Base-by-base conservation (phyloP, 2,113 vertebrate species). In the Brachirus orientalis region DNA sequence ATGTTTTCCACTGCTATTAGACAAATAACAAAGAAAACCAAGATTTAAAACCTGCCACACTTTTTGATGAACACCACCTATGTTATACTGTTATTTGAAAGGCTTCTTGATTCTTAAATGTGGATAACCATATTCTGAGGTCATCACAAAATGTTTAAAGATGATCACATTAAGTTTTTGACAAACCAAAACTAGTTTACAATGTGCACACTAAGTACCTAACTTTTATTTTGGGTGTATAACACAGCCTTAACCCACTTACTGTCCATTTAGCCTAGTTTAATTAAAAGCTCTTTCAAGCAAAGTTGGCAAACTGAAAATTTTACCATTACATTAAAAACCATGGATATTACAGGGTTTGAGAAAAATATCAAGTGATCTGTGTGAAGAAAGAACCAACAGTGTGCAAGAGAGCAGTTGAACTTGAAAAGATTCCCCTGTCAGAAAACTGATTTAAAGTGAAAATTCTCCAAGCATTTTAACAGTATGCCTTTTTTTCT, bases 191-290 rank as follows among this genome's bases (percentile, higher is more conserved):
- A 11, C 17, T 4, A 12, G 18, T 9, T 20, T 17, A 8, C 5
- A 22, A 6, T 18, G 11, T 28, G 18, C 16, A n/a, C n/a, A n/a
- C n/a, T n/a, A n/a, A n/a, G n/a, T n/a, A n/a, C n/a, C n/a, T n/a
- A 22, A 46, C 12, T 28, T n/a, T 35, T 35, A 35, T 35, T 36
- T 14, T 51, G 38, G 51, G 16, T 46, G 18, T 3, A 0, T 57
- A 36, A 22, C 22, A 50, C 44, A 56, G 55, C n/a, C 64, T 20
- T 2, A 46, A 38, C 16, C 54, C 1, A 64, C 57, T 72, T 52
- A 53, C 41, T 43, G 55, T 57, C 69, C n/a, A 72, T 83, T 74
- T 63, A 4, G 19, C 35, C 47, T 59, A 65, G 72, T 84, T 79
- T 70, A 76, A 79, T 53, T 36, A 80, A 55, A 35, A 75, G 33